These are phyloP conservation scores for Epizoanthus rinbou DNA, from an alignment of 92 coral and sea anemone genomes.

Conservation along the genomic window DNA sequence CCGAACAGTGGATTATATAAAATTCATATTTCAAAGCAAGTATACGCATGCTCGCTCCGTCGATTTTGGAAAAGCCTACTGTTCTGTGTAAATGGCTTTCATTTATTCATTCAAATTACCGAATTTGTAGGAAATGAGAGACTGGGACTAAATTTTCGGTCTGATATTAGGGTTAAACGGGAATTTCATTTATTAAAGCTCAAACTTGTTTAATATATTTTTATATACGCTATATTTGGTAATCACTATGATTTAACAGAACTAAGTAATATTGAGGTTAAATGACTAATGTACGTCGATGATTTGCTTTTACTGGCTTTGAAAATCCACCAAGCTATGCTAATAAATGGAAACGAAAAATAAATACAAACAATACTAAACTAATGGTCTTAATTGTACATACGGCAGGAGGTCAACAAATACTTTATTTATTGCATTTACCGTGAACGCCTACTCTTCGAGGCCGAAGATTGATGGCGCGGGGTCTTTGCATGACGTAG, in stretches of 20 bases:
- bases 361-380: too few species aligned
- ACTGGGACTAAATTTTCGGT: background rate
- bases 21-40: slow-evolving; percentile 28
- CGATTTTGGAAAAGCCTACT: slow-evolving; percentile 45
- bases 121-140: background rate
- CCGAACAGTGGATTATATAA: slow-evolving; percentile 22
- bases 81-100: slow-evolving; percentile 19
- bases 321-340: too few species aligned
- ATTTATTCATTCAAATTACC: slow-evolving; percentile 14
- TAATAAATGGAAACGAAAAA: too few species aligned
- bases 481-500: too few species aligned
- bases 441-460: too few species aligned
- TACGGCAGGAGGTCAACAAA: too few species aligned
- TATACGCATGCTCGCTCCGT: slow-evolving; percentile 4
- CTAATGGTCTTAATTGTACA: too few species aligned
- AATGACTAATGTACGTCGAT: too few species aligned
- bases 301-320: too few species aligned
- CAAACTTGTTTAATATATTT: slow-evolving; percentile 29
- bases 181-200: slow-evolving; percentile 31
- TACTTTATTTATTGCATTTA: too few species aligned
- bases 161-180: slow-evolving; percentile 27
- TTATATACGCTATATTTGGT: slow-evolving; percentile 25
- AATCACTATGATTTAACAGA: background rate
- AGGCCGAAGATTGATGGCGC: too few species aligned
- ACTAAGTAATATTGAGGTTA: too few species aligned